Percentiles rank a stretch among this genome's conserved stretches.
phyloP scores from a whole-genome alignment of 2,888 invertebrate species.

The Stictocephala bisonia region DNA sequence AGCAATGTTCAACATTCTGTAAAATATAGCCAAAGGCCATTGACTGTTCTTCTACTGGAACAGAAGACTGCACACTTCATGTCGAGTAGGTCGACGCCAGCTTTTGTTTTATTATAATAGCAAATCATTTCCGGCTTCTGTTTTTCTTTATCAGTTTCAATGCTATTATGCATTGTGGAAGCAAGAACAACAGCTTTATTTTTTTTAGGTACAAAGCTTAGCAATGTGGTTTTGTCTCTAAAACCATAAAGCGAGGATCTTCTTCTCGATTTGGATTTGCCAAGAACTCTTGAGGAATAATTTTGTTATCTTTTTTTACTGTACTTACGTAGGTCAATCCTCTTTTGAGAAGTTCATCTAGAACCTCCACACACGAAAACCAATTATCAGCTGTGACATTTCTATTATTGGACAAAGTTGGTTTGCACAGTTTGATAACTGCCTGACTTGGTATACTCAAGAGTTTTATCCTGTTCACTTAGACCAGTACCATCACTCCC shows the following conservation, averaged over 20 bases:
- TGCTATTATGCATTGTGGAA: conserved; percentile 44
- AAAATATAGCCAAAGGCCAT: no score
- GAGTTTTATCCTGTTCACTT: conserved; percentile 55
- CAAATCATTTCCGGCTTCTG: conserved; percentile 27
- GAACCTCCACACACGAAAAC: conserved; percentile 60
- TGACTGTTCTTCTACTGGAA: no score
- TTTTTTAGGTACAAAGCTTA: no score
- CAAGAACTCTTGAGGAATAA: conserved; percentile 49
- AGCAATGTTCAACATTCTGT: no score
- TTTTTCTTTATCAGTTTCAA: background rate
- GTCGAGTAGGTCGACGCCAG: conserved; percentile 20
- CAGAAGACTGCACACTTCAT: conserved; percentile 23
- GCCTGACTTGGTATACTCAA: conserved; percentile 58
- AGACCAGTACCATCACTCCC: conserved; percentile 58
- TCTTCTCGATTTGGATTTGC: conserved; percentile 19
- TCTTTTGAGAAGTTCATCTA: conserved; percentile 48
- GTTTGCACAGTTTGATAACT: conserved; percentile 57
- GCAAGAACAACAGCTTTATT: conserved; percentile 45
- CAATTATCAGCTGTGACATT: conserved; percentile 62
- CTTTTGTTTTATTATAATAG: conserved; percentile 22
- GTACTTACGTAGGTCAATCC: conserved; percentile 44
- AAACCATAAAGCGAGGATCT: conserved; percentile 47
- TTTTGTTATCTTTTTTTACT: conserved; percentile 47
- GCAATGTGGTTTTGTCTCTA: conserved; percentile 47
- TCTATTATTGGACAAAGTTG: conserved; percentile 58